Conservation (phyloP, 2,888 invertebrate species). For the Stenichneumon culpator region DNA sequence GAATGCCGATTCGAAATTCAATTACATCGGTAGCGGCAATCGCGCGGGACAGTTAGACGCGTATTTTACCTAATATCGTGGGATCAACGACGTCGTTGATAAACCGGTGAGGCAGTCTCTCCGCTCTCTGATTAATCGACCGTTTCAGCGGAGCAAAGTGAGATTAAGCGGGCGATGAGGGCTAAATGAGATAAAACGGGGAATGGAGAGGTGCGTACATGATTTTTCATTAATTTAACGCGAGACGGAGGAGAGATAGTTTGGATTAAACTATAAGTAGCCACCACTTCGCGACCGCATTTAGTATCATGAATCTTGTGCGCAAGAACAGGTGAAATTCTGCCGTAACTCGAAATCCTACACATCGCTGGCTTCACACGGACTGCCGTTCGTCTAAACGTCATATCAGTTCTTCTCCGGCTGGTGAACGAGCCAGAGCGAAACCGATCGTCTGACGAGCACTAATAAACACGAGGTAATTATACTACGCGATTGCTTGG, state of each 20-base stretch:
- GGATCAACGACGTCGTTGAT: not conserved
- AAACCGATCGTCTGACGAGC: not conserved
- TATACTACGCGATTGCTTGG: not conserved
- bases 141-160: slow-evolving; percentile 7
- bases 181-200: slow-evolving; percentile 25
- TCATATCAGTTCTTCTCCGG: not conserved
- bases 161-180: slow-evolving; percentile 20
- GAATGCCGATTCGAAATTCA: slow-evolving; percentile 50
- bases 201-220: not conserved
- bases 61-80: slow-evolving; percentile 21
- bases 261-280: not conserved
- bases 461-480: not conserved
- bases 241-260: not conserved
- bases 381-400: too few relatives aligned
- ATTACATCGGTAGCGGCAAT: slow-evolving; percentile 35
- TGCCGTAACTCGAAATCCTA: not conserved
- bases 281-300: too few relatives aligned
- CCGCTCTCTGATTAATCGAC: slow-evolving; percentile 3
- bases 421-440: not conserved
- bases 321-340: not conserved
- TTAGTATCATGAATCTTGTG: not conserved
- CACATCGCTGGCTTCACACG: too few relatives aligned
- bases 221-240: not conserved
- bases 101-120: not conserved
- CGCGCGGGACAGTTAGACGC: slow-evolving; percentile 5